These are phyloP conservation scores for Oreochromis mossambicus DNA, from an alignment of 2,797 vertebrate species.

Conservation along the genomic window DNA sequence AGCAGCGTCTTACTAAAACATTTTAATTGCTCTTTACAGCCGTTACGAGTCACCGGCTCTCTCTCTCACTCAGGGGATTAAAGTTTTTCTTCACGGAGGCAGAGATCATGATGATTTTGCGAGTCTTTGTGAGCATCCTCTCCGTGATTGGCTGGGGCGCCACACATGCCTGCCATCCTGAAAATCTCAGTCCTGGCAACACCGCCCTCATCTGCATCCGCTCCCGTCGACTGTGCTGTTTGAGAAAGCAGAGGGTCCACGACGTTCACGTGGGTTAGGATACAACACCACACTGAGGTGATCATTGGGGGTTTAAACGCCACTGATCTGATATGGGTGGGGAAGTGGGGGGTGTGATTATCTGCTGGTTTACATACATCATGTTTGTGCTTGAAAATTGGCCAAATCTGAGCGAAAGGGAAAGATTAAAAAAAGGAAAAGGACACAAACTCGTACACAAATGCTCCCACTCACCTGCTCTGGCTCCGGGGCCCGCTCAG, in stretches of 20 bases:
- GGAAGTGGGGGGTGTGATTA: neutral
- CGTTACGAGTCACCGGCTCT: neutral
- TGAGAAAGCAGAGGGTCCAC: slow-evolving; percentile 13
- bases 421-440: neutral
- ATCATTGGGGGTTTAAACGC: slow-evolving; percentile 28
- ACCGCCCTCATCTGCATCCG: slow-evolving; percentile 6
- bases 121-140: neutral
- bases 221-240: neutral
- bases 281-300: neutral
- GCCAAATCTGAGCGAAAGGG: neutral
- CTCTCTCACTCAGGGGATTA: neutral
- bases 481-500: slow-evolving; percentile 34
- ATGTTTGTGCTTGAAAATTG: slow-evolving; percentile 1
- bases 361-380: neutral
- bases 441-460: neutral
- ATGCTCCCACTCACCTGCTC: slow-evolving; percentile 43
- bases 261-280: neutral
- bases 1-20: neutral
- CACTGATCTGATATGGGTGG: slow-evolving; percentile 45
- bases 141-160: neutral
- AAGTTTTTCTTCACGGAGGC: neutral
- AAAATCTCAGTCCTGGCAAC: slow-evolving; percentile 42
- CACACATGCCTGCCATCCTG: slow-evolving; percentile 3
- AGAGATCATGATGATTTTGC: neutral
- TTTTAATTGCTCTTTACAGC: neutral